phyloP scores from a whole-genome alignment of 2,113 vertebrate genomes.

The Podarcis raffonei region DNA sequence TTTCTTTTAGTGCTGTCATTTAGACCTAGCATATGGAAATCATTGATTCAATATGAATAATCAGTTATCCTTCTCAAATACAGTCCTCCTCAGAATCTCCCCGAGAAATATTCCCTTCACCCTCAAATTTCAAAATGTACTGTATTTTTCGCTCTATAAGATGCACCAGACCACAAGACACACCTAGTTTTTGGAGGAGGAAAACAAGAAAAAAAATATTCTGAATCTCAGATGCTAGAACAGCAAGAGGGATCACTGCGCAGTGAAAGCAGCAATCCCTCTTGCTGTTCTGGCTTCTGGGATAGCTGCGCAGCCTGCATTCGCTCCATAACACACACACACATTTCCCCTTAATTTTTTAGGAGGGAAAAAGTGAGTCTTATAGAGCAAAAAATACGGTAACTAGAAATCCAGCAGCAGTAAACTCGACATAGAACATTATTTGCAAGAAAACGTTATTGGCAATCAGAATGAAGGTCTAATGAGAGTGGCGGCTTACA shows the following conservation, averaged over 20 bases:
- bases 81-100: slow-evolving; percentile 13
- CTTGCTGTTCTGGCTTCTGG: too few species aligned
- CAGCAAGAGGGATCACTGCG: too few species aligned
- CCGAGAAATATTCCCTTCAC: not conserved
- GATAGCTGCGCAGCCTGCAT: too few species aligned
- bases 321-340: too few species aligned
- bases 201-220: too few species aligned
- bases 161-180: too few species aligned
- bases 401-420: not conserved
- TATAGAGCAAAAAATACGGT: not conserved
- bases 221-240: too few species aligned
- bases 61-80: not conserved
- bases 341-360: too few species aligned
- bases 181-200: too few species aligned
- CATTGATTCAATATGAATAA: slow-evolving; percentile 28
- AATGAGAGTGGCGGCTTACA: not conserved
- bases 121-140: not conserved
- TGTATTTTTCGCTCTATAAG: too few species aligned
- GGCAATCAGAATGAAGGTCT: slow-evolving; percentile 11
- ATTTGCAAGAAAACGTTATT: slow-evolving; percentile 28
- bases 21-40: not conserved
- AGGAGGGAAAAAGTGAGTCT: too few species aligned
- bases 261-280: too few species aligned
- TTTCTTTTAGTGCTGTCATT: not conserved
- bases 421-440: not conserved